These are phyloP conservation scores for Lytechinus variegatus DNA, from an alignment of 35 echinoderm and acorn worm genomes.

Conservation along the genomic window DNA sequence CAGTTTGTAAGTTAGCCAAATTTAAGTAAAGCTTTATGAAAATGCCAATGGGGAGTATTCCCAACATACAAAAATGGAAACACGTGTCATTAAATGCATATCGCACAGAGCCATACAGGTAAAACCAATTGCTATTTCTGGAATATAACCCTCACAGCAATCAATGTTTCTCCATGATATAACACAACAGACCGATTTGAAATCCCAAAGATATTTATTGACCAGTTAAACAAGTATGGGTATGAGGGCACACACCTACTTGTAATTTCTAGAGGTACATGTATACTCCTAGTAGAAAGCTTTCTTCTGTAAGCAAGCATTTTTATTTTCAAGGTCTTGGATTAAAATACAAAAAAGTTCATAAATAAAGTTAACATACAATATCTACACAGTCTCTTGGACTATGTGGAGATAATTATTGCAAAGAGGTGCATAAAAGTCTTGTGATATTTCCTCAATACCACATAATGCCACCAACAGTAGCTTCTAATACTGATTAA, in stretches of 20 bases:
- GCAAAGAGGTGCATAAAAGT: background rate
- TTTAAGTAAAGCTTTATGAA: no score
- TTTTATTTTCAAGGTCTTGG: background rate
- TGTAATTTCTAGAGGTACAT: background rate
- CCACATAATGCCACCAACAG: background rate
- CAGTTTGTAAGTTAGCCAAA: no score
- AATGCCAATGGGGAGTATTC: no score
- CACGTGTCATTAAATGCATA: no score
- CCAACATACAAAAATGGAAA: no score
- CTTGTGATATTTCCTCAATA: background rate
- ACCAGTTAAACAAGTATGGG: background rate
- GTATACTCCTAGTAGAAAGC: background rate
- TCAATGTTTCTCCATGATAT: no score
- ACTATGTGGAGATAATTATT: background rate
- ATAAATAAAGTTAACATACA: background rate
- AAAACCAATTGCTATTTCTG: no score
- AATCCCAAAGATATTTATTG: background rate
- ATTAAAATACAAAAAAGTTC: background rate
- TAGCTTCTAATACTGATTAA: background rate
- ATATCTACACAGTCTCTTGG: background rate
- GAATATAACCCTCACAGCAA: no score
- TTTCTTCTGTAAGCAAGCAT: background rate
- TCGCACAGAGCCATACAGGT: no score
- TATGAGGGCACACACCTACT: background rate
- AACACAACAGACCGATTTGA: background rate